Evolutionary conservation across 2,113 vertebrate species (phyloP).

Genomic region (Sardina pilchardus): DNA sequence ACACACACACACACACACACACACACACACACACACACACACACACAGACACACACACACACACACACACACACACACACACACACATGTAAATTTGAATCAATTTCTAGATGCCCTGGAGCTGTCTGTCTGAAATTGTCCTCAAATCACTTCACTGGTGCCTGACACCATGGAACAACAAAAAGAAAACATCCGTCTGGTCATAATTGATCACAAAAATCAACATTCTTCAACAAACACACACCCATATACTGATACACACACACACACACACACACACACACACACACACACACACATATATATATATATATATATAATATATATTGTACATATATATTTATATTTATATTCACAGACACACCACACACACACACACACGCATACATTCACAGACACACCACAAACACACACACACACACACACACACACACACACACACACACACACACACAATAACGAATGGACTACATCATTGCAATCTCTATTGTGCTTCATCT

Average conservation of each 20-base stretch:
- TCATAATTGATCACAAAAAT: background rate
- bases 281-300: constrained; percentile 29
- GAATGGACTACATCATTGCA: too few species aligned
- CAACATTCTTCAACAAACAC: background rate
- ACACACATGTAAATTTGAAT: background rate
- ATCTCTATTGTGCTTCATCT: too few species aligned
- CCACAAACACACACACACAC: background rate
- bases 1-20: background rate
- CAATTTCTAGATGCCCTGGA: background rate
- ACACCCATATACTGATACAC: background rate
- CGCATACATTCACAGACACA: background rate
- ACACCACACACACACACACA: background rate
- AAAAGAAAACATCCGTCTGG: background rate
- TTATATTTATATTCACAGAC: too few species aligned
- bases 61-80: background rate
- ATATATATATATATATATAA: too few species aligned
- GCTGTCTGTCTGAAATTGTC: background rate
- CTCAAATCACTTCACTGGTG: background rate
- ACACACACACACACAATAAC: background rate
- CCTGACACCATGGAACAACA: background rate
- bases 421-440: constrained; percentile 32
- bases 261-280: constrained; percentile 14
- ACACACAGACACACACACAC: background rate
- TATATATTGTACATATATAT: too few species aligned
- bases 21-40: constrained; percentile 17